phyloP scores from a whole-genome alignment of 2,113 vertebrate genomes.

The Varanus komodoensis region DNA sequence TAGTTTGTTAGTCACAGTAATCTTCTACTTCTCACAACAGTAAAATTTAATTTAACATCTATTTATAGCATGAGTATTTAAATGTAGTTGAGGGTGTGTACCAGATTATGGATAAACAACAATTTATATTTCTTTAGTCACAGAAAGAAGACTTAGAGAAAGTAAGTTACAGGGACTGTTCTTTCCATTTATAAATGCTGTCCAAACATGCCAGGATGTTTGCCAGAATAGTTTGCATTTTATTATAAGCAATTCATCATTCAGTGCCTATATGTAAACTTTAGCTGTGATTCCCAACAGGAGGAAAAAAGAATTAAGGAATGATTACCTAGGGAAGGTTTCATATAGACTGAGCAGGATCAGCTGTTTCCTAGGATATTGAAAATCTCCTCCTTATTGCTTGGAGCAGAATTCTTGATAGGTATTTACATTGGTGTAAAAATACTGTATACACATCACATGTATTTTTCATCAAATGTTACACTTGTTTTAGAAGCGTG shows the following conservation, averaged over 20 bases:
- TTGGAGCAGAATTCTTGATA: background rate
- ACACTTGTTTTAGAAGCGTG: slow-evolving; percentile 6
- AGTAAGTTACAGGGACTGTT: background rate
- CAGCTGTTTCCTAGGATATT: background rate
- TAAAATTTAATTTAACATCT: background rate
- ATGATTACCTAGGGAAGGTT: slow-evolving; percentile 1
- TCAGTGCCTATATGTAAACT: background rate
- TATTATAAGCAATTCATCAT: slow-evolving; percentile 1
- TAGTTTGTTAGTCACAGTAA: too few relatives aligned
- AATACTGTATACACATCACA: background rate
- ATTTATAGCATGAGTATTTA: background rate
- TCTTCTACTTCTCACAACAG: too few relatives aligned
- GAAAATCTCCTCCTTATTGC: background rate
- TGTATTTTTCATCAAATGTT: slow-evolving; percentile 19
- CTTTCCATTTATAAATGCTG: slow-evolving; percentile 6
- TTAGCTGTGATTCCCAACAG: background rate
- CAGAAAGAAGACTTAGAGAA: slow-evolving; percentile 5
- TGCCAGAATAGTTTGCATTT: slow-evolving; percentile 1
- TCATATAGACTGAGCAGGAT: background rate
- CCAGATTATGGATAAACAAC: background rate
- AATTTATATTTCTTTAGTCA: background rate
- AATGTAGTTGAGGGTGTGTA: background rate
- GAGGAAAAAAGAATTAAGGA: background rate
- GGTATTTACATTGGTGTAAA: slow-evolving; percentile 6
- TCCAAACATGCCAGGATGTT: slow-evolving; percentile 7